Conservation (phyloP, 2,888 invertebrate species). For the Rotaria sp. region DNA sequence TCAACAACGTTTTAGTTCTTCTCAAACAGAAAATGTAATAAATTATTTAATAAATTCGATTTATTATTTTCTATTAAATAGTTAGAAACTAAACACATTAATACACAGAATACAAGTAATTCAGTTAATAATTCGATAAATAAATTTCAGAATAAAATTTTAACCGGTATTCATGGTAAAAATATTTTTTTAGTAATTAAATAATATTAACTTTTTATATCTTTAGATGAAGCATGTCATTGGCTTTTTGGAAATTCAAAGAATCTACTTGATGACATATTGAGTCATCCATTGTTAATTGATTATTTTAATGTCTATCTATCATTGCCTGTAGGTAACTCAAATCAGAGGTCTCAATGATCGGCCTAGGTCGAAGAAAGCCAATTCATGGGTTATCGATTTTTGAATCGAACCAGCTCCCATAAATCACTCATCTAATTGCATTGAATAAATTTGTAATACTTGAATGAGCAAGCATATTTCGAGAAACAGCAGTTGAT, state of each 20-base stretch:
- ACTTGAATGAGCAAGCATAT: too few relatives aligned
- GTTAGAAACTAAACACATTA: too few relatives aligned
- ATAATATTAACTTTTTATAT: background rate
- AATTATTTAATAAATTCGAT: too few relatives aligned
- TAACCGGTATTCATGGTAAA: background rate
- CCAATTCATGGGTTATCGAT: too few relatives aligned
- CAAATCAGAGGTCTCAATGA: too few relatives aligned
- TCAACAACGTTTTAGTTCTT: background rate
- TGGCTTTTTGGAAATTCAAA: background rate
- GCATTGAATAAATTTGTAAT: too few relatives aligned
- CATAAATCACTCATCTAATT: too few relatives aligned
- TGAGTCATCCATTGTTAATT: background rate
- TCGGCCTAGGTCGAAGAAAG: too few relatives aligned
- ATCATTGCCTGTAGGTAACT: background rate
- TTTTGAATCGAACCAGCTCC: too few relatives aligned
- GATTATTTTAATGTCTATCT: conserved; percentile 23
- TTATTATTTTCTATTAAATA: background rate
- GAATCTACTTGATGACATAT: background rate
- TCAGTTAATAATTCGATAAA: background rate
- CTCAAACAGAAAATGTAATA: background rate
- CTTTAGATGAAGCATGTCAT: background rate
- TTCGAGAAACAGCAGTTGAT: too few relatives aligned
- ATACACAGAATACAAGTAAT: background rate
- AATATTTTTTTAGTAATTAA: background rate
- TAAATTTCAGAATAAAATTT: background rate